A percentile compares a stretch with the other conserved stretches of the same genome.
Evolutionary conservation across 2,888 invertebrate genomes (phyloP).

Genomic region (Diplolepis rosae): DNA sequence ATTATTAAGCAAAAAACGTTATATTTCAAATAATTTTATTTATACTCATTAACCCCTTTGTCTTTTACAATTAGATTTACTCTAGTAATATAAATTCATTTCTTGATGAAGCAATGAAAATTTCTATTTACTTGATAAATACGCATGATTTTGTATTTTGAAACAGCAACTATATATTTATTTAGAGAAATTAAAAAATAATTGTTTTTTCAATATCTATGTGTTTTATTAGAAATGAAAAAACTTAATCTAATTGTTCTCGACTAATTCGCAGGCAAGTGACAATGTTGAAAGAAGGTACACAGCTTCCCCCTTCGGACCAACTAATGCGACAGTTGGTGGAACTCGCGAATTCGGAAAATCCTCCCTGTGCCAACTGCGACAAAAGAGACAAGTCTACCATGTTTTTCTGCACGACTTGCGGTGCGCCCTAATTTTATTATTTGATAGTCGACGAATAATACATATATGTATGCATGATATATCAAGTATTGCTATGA

Average conservation of each 20-base stretch:
- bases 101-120: background rate
- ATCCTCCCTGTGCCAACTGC: slow-evolving; percentile 86
- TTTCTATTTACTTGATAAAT: too few species aligned
- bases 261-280: slow-evolving; percentile 74
- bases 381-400: slow-evolving; percentile 81
- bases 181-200: too few species aligned
- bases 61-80: too few species aligned
- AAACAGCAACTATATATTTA: background rate
- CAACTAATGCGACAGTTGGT: slow-evolving; percentile 82
- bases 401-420: slow-evolving; percentile 88
- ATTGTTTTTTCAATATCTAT: too few species aligned
- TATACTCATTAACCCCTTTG: too few species aligned
- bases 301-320: slow-evolving; percentile 79
- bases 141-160: background rate
- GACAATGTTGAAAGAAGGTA: slow-evolving; percentile 79
- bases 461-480: background rate
- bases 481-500: background rate
- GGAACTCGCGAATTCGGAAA: slow-evolving; percentile 81
- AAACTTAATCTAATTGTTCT: background rate
- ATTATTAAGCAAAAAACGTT: too few species aligned
- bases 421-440: slow-evolving; percentile 74
- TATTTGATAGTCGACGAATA: slow-evolving; percentile 23
- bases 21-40: too few species aligned
- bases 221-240: too few species aligned
- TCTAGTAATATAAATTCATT: too few species aligned